phyloP scores from a whole-genome alignment of 1,140 invertebrate genomes.

The Oscheius sp. region DNA sequence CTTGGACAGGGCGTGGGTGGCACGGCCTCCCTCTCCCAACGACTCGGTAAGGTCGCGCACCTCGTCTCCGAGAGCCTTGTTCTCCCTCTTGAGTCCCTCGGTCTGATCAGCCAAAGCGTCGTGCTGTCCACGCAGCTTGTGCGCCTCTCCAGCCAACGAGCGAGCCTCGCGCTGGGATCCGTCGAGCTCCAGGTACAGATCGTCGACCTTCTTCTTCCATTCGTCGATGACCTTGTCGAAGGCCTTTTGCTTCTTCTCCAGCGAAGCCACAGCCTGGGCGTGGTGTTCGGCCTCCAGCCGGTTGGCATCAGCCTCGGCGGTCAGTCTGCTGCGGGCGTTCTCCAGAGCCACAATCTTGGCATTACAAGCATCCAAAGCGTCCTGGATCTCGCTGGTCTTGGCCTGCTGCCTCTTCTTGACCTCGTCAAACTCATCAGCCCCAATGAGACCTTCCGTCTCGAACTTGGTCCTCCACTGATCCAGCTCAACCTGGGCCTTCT shows the following conservation, averaged over 20 bases:
- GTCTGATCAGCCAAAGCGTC: conserved; percentile 91
- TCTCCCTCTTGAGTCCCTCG: conserved; percentile 58
- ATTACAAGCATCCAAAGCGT: conserved; percentile 96
- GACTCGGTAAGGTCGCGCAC: conserved; percentile 92
- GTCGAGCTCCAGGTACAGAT: conserved; percentile 92
- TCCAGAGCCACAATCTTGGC: conserved; percentile 92
- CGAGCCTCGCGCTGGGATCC: conserved; percentile 97
- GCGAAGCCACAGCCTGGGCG: conserved; percentile 63
- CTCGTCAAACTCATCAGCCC: conserved; percentile 88
- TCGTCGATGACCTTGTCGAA: conserved; percentile 98
- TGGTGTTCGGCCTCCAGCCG: conserved; percentile 70
- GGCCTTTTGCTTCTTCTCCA: conserved; percentile 99
- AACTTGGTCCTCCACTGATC: conserved; percentile 94
- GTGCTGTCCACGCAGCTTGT: conserved; percentile 94
- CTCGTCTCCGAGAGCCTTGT: conserved; percentile 46
- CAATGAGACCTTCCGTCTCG: conserved; percentile 89
- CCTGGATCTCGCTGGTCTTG: conserved; percentile 93
- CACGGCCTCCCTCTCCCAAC: conserved; percentile 86
- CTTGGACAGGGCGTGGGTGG: conserved; percentile 95
- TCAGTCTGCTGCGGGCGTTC: conserved; percentile 89
- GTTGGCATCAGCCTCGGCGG: conserved; percentile 94
- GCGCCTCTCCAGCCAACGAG: conserved; percentile 97
- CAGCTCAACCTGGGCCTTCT: conserved; percentile 88
- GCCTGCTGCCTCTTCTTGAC: conserved; percentile 78
- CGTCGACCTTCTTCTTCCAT: conserved; percentile 97